Evolutionary conservation across 64 coral and sea anemone species (phyloP).

Genomic region (Cladopsammia gracilis): DNA sequence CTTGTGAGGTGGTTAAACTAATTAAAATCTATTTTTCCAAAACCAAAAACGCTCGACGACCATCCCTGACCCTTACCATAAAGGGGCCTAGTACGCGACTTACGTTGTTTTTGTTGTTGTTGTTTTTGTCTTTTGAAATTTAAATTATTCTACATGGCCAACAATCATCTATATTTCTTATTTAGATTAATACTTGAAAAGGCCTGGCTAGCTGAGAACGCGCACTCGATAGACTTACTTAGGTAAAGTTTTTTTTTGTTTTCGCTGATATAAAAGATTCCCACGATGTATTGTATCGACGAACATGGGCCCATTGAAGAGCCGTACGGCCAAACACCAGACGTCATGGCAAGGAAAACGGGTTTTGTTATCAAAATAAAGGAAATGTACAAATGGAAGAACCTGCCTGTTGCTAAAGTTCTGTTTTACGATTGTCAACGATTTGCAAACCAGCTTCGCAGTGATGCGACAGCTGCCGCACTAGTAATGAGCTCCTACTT

Average conservation of each 20-base stretch:
- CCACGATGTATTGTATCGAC: slow-evolving; percentile 18
- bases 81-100: too few species aligned
- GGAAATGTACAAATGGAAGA: slow-evolving; percentile 50
- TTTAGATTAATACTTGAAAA: too few species aligned
- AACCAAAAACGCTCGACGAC: too few species aligned
- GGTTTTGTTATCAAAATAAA: slow-evolving; percentile 42
- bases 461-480: background rate
- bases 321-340: background rate
- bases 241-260: background rate
- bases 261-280: background rate
- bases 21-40: too few species aligned
- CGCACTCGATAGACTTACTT: too few species aligned
- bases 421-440: slow-evolving; percentile 53
- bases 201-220: too few species aligned
- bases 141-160: too few species aligned
- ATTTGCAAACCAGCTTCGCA: slow-evolving; percentile 2
- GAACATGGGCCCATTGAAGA: slow-evolving; percentile 4
- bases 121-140: too few species aligned
- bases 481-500: background rate
- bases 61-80: too few species aligned
- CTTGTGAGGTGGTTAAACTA: too few species aligned
- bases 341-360: slow-evolving; percentile 6
- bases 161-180: too few species aligned
- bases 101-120: too few species aligned
- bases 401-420: slow-evolving; percentile 33